A percentile compares a stretch with the other conserved stretches of the same genome.
Conservation (phyloP, 2,113 vertebrate genomes). For the Mesoclemmys tuberculata region DNA sequence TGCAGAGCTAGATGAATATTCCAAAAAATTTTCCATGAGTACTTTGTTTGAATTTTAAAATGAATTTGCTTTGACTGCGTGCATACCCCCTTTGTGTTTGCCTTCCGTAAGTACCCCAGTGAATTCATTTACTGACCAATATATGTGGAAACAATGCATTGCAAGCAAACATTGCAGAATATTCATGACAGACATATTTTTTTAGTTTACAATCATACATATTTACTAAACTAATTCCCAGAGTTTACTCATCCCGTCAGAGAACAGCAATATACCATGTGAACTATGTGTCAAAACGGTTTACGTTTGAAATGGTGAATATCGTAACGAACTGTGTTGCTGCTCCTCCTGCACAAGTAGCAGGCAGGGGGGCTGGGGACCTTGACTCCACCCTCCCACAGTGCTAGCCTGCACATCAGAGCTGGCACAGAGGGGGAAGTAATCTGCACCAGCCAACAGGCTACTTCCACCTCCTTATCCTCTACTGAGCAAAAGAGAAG, state of each 20-base stretch:
- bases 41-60: not conserved
- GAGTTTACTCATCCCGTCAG: not conserved
- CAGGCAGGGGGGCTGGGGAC: not conserved
- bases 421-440: not conserved
- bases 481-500: not conserved
- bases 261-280: not conserved
- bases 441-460: not conserved
- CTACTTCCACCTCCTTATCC: not conserved
- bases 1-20: not conserved
- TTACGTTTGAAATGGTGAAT: not conserved
- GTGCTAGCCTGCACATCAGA: not conserved
- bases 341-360: not conserved
- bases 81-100: not conserved
- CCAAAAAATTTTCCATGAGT: slow-evolving; percentile 4
- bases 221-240: slow-evolving; percentile 8
- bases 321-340: accelerated
- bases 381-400: not conserved
- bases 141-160: accelerated
- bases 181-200: not conserved
- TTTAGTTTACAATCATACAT: not conserved
- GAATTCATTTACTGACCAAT: not conserved
- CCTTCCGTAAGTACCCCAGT: not conserved
- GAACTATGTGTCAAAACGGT: not conserved
- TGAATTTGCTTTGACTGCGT: not conserved
- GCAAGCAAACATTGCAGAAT: not conserved